Evolutionary conservation across 2,888 invertebrate genomes (phyloP), one percentile per base, ranked within the genome.

Genomic region (Rhamphomyia laevipes): DNA sequence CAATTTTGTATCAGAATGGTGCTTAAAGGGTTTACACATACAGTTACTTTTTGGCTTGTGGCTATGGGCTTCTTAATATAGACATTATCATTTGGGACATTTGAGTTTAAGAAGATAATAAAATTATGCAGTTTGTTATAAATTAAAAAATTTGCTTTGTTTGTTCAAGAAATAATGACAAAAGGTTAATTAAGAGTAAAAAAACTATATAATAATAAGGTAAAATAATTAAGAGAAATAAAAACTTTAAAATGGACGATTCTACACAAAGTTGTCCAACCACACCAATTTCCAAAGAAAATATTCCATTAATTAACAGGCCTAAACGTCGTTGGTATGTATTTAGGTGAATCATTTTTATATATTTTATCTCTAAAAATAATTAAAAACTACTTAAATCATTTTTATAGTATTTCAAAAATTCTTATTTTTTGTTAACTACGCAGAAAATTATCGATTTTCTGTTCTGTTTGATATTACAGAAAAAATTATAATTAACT

Each of bases 251-350:
- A 53, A 67, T 69, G 70, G 71, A 70, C 55, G 68, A 70, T 60
- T 61, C 61, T 50, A 64, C 74, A 38, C 74, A 74, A 57, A 70
- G 70, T 61, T 73, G 72, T 54, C 71, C 74, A 51, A 71, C 74
- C 58, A 70, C 74, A 53, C 69, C 77, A 54, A 76, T 77, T 55
- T 61, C 63, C 44, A 64, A 81, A 75, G 83, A 84, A 68, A 82
- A 82, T 64, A 80, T 82, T 61, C 83, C 83, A 46, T 67, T 84
- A 61, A 79, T 84, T 64, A 77, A 77, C 58, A 81, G 80, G 64
- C 72, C 78, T 51, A 74, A 72, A 56, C 76, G 73, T 65, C 75
- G 76, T 63, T 76, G 76, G 65, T 74, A 74, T 60, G 74, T 79
- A 69, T 74, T 75, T 65, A 77, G 77, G 77, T 78, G 73, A 73